Evolutionary conservation across 2,888 invertebrate genomes (phyloP).

Genomic region (Graphium colonna): DNA sequence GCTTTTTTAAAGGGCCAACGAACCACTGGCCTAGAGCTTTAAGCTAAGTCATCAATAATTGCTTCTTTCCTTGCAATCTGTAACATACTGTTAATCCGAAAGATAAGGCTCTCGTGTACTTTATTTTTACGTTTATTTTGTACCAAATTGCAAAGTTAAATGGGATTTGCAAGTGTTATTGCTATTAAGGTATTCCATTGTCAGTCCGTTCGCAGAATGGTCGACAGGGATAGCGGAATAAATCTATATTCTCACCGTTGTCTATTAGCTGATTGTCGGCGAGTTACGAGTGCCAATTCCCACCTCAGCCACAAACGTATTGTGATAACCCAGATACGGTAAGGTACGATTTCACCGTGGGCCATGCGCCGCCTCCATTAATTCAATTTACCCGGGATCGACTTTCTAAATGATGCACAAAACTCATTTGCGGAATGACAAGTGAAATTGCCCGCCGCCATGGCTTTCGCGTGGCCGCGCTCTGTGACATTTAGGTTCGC

Average conservation of each 20-base stretch:
- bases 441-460: slow-evolving; percentile 55
- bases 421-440: slow-evolving; percentile 71
- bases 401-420: slow-evolving; percentile 74
- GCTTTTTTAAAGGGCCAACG: too few relatives aligned
- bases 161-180: not conserved
- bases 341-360: slow-evolving; percentile 32
- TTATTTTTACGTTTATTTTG: too few relatives aligned
- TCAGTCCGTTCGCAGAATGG: not conserved
- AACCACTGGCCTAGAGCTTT: too few relatives aligned
- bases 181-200: not conserved
- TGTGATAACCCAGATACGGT: slow-evolving; percentile 21
- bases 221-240: not conserved
- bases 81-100: too few relatives aligned
- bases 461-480: slow-evolving; percentile 55
- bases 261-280: slow-evolving; percentile 6
- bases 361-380: slow-evolving; percentile 37
- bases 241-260: not conserved
- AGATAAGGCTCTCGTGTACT: too few relatives aligned
- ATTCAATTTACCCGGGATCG: slow-evolving; percentile 59
- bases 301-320: slow-evolving; percentile 11
- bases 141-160: not conserved
- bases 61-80: too few relatives aligned
- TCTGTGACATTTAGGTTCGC: slow-evolving; percentile 55
- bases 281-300: slow-evolving; percentile 12
- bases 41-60: too few relatives aligned